A percentile compares a stretch with the other conserved stretches of the same genome.
Evolutionary conservation across 2,888 invertebrate genomes (phyloP).

Genomic region (Epistrophella euchroma): DNA sequence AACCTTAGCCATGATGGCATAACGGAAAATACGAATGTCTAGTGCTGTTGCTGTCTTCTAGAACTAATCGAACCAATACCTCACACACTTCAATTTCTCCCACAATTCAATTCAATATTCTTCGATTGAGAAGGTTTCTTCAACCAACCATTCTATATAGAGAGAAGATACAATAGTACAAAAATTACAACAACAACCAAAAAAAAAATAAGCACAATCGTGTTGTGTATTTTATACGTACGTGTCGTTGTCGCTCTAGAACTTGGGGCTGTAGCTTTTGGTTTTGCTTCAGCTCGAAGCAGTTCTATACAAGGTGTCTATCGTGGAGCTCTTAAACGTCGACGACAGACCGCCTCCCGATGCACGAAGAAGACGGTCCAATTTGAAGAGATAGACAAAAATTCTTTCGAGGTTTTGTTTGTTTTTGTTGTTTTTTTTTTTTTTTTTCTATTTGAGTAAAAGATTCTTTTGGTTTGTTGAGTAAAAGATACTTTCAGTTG

Average conservation of each 20-base stretch:
- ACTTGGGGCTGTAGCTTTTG: constrained; percentile 72
- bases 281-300: constrained; percentile 62
- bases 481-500: constrained; percentile 34
- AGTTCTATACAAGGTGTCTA: constrained; percentile 74
- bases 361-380: constrained; percentile 54
- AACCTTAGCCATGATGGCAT: not conserved
- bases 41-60: constrained; percentile 44
- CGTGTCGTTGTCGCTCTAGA: constrained; percentile 9
- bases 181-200: not conserved
- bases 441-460: constrained; percentile 22
- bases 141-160: constrained; percentile 16
- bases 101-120: constrained; percentile 62
- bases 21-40: constrained; percentile 19
- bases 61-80: constrained; percentile 63
- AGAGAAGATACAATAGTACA: constrained; percentile 9
- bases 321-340: constrained; percentile 60
- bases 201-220: constrained; percentile 43
- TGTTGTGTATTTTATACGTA: constrained; percentile 19
- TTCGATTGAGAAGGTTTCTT: constrained; percentile 55
- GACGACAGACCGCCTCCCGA: constrained; percentile 32
- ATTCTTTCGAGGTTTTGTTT: constrained; percentile 40
- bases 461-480: constrained; percentile 15
- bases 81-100: constrained; percentile 52
- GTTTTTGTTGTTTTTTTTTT: constrained; percentile 16
- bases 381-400: constrained; percentile 34